phyloP scores from a whole-genome alignment of 2,888 invertebrate species.

The Crepidodera aurea region DNA sequence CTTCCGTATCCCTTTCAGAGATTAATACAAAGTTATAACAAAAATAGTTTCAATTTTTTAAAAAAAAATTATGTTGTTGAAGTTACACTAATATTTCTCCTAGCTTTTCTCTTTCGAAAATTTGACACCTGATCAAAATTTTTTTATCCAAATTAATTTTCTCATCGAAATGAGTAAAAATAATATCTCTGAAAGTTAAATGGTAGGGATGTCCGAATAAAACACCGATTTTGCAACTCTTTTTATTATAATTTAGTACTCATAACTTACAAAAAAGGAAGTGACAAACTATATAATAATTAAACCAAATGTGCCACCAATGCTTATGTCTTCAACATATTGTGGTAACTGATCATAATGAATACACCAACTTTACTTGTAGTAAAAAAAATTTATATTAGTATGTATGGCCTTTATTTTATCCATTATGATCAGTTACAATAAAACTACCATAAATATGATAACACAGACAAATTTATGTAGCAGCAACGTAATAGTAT shows the following conservation, averaged over 20 bases:
- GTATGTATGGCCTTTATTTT: constrained; percentile 2
- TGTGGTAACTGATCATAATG: constrained; percentile 12
- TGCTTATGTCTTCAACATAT: constrained; percentile 6
- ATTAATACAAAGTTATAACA: too few species aligned
- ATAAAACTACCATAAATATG: constrained; percentile 13
- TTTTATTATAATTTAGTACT: constrained; percentile 24
- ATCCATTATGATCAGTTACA: constrained; percentile 13
- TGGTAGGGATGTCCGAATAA: too few species aligned
- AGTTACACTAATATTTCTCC: too few species aligned
- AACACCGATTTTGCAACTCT: not conserved
- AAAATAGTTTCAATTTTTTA: too few species aligned
- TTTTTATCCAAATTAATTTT: too few species aligned
- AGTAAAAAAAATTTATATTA: constrained; percentile 8
- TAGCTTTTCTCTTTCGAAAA: too few species aligned
- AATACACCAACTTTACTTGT: not conserved
- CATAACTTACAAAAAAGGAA: constrained; percentile 14
- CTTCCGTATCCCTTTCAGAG: too few species aligned
- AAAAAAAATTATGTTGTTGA: too few species aligned
- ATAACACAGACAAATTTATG: constrained; percentile 17
- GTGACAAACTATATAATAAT: constrained; percentile 25
- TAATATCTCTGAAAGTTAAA: too few species aligned
- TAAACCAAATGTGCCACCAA: constrained; percentile 19
- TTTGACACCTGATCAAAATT: too few species aligned
- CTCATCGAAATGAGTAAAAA: too few species aligned
- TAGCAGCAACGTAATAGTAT: constrained; percentile 3